Evolutionary conservation across 2,113 vertebrate species (phyloP).

Genomic region (Chrysemys picta): DNA sequence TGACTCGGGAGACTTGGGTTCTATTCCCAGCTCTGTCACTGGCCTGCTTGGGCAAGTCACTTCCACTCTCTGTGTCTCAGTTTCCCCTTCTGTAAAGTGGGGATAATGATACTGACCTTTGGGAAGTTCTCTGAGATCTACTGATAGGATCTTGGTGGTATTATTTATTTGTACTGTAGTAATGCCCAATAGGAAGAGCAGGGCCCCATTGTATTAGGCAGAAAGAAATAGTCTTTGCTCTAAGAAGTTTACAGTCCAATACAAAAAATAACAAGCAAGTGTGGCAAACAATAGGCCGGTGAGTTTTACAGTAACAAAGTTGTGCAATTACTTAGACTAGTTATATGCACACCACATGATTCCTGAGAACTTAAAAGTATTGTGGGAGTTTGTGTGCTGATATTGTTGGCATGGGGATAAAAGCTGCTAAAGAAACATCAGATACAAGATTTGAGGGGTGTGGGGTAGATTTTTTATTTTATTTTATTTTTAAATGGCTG

Average conservation of each 20-base stretch:
- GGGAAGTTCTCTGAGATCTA: background rate
- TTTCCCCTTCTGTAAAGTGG: background rate
- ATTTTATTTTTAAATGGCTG: conserved; percentile 29
- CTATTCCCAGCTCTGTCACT: background rate
- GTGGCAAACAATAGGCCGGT: background rate
- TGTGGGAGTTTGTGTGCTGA: accelerated
- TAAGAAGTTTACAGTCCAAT: background rate
- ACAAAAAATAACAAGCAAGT: background rate
- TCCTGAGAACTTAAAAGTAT: background rate
- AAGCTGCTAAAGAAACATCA: background rate
- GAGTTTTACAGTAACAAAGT: background rate
- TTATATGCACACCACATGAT: background rate
- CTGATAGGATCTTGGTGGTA: background rate
- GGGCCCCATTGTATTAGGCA: background rate
- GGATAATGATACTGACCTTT: background rate
- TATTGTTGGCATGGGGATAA: background rate
- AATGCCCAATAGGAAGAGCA: background rate
- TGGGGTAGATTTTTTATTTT: background rate
- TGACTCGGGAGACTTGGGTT: background rate
- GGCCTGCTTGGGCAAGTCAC: background rate
- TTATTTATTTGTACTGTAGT: background rate
- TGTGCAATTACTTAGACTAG: background rate
- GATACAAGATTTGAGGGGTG: background rate
- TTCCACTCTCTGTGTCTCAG: background rate
- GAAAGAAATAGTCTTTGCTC: background rate